Evolutionary conservation across 1,140 invertebrate genomes (phyloP).

Genomic region (Aphis gossypii): DNA sequence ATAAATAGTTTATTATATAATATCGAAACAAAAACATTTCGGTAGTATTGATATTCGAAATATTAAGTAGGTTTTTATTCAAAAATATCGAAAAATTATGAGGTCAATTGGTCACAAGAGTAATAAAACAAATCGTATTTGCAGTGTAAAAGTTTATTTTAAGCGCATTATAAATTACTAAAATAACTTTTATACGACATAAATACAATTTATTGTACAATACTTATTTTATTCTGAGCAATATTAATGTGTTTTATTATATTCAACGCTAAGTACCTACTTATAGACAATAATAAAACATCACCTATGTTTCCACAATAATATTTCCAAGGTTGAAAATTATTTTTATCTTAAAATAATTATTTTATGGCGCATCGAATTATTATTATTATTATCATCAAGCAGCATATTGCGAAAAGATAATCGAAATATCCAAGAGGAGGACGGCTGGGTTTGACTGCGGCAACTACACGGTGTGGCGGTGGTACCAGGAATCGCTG

Average conservation of each 20-base stretch:
- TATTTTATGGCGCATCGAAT: neutral
- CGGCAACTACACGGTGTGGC: neutral
- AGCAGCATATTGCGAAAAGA: neutral
- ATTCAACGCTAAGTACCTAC: neutral
- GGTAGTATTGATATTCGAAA: no score
- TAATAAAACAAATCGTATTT: neutral
- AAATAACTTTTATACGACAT: neutral
- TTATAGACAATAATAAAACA: neutral
- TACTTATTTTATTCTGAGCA: neutral
- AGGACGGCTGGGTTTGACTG: neutral
- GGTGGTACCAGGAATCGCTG: neutral
- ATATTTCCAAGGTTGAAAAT: neutral
- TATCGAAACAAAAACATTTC: no score
- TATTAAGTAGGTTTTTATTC: no score
- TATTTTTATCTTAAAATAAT: neutral
- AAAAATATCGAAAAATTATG: no score
- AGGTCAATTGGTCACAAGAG: no score
- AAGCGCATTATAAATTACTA: no score
- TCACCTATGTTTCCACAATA: neutral
- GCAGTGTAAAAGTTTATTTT: neutral
- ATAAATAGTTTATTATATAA: no score
- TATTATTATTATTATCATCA: neutral
- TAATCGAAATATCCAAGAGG: constrained; percentile 17
- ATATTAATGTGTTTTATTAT: neutral
- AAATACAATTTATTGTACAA: neutral